Base-by-base conservation (phyloP, 2,113 vertebrate species). In the Semnornis frantzii region DNA sequence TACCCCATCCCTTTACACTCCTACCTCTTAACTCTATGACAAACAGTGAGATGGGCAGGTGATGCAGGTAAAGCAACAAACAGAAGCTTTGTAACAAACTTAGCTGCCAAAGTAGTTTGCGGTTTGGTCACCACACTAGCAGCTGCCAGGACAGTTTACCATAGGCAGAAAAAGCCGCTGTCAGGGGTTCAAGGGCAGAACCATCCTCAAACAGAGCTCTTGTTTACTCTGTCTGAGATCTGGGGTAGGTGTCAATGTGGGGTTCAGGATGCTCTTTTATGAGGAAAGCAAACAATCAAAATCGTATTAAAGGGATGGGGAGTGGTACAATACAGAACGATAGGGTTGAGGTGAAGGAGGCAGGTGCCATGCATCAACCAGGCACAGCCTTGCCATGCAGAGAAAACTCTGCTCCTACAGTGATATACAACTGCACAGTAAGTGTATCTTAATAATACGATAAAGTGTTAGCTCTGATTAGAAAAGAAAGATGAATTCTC, bases 401-500 rank as follows among this genome's bases (percentile, higher is more conserved):
- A 93, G 80, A 93, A 95, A 95, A 95, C 89, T 83, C 84, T 79
- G 86, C 86, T 95, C 93, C 75, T 65, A 37, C 92, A 39, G 86
- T 73, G 92, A 95, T 94, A 82, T 94, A 76, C 93, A 90, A 89
- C 75, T 91, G 79, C 86, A 87, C 19, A 33, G 93, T 89, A 95
- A 96, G 85, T 89, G 92, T 93, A 95, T 96, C 96, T 97, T 97
- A 95, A 80, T 96, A 97, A 97, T 89, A 98, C 90, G 97, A 97
- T 98, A 97, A 97, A 97, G 96, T 77, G 96, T 97, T 98, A 95
- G 96, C 96, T 98, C 97, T 97, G 98, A 98, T 98, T 98, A 98
- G 97, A 98, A 98, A 97, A 97, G 97, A 97, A 98, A 98, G 98
- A 98, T 98, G 97, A 97, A 98, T 98, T 97, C 96, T 96, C 91